Evolutionary conservation across 1,140 invertebrate genomes (phyloP).

Genomic region (Bombus terrestris): DNA sequence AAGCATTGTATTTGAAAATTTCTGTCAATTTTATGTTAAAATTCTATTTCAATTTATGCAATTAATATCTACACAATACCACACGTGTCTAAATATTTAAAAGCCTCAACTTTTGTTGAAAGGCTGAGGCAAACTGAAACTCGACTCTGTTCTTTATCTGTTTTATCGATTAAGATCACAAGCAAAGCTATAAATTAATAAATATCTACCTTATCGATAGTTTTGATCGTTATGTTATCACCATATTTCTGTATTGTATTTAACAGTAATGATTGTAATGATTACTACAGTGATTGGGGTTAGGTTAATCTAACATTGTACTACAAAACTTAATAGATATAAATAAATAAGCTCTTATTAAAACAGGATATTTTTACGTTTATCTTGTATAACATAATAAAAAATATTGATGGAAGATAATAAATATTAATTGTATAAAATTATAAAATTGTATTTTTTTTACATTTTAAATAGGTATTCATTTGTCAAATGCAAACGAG

Average conservation of each 20-base stretch:
- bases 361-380: background rate
- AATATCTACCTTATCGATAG: conserved; percentile 29
- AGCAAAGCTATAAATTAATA: background rate
- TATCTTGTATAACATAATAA: conserved; percentile 5
- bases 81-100: background rate
- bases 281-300: background rate
- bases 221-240: background rate
- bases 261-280: background rate
- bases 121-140: conserved; percentile 48
- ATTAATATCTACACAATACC: background rate
- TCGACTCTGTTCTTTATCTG: conserved; percentile 22
- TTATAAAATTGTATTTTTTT: conserved; percentile 25
- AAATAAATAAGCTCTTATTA: background rate
- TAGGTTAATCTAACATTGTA: background rate
- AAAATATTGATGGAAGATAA: background rate
- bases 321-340: background rate
- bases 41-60: background rate
- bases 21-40: background rate
- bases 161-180: conserved; percentile 49
- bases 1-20: conserved; percentile 24
- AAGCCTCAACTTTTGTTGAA: background rate
- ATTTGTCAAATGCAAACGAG: conserved; percentile 66
- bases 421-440: conserved; percentile 40
- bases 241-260: too few relatives aligned
- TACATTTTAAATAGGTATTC: background rate